Evolutionary conservation across 2,797 vertebrate species (phyloP).

Genomic region (Esox lucius): DNA sequence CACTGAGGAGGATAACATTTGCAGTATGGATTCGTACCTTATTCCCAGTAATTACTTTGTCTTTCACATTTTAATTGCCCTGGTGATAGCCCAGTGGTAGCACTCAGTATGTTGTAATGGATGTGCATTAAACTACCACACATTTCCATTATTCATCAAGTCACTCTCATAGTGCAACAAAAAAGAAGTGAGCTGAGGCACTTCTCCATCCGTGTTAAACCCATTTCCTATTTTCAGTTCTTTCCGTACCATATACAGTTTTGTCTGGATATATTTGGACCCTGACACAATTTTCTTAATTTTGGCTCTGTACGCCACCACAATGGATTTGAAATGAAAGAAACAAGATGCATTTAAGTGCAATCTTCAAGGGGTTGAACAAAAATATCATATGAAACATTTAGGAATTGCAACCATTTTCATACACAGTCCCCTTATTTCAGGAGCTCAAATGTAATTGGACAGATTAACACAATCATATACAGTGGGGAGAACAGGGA

Average conservation of each 20-base stretch:
- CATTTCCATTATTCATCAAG: constrained; percentile 1
- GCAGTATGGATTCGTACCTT: neutral
- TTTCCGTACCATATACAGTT: neutral
- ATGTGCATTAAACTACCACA: neutral
- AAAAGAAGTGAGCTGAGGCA: neutral
- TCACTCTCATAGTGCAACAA: neutral
- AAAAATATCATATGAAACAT: too few relatives aligned
- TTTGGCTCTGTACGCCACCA: too few relatives aligned
- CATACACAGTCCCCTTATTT: too few relatives aligned
- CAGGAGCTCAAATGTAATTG: too few relatives aligned
- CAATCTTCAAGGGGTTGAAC: too few relatives aligned
- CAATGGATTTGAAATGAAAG: too few relatives aligned
- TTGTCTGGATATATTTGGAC: too few relatives aligned
- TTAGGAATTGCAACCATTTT: too few relatives aligned
- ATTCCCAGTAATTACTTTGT: neutral
- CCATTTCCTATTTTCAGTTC: neutral
- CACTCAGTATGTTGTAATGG: neutral
- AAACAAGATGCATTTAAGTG: too few relatives aligned
- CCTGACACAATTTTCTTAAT: too few relatives aligned
- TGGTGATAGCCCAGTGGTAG: neutral
- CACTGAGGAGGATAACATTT: neutral
- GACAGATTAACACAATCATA: too few relatives aligned
- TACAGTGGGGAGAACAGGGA: too few relatives aligned
- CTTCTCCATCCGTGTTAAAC: neutral
- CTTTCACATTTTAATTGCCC: neutral